phyloP scores from a whole-genome alignment of 2,113 vertebrate species.

The Colaptes auratus region DNA sequence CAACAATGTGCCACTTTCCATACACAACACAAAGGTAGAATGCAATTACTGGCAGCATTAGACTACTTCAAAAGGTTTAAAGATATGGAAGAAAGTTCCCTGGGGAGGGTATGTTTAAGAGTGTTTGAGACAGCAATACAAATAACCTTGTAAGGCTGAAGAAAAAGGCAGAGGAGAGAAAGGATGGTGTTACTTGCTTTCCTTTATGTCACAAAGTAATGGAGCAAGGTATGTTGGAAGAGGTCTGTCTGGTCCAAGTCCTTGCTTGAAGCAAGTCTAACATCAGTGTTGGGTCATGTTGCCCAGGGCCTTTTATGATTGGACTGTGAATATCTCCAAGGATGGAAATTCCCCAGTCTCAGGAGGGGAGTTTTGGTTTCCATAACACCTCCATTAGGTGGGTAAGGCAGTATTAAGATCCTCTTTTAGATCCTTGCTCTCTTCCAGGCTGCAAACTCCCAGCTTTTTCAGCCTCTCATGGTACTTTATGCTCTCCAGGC shows the following conservation, averaged over 20 bases:
- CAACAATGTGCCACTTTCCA: not conserved
- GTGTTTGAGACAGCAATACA: not conserved
- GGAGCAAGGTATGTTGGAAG: not conserved
- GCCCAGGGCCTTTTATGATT: not conserved
- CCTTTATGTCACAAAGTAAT: not conserved
- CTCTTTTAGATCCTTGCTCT: not conserved
- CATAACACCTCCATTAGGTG: not conserved
- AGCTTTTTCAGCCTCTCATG: not conserved
- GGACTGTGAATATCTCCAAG: not conserved
- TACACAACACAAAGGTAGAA: conserved; percentile 12
- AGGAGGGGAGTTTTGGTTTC: not conserved
- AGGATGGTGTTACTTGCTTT: not conserved
- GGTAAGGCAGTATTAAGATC: not conserved
- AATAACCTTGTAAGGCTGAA: not conserved
- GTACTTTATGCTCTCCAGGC: not conserved
- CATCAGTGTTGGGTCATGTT: not conserved
- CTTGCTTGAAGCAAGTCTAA: not conserved
- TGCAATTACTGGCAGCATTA: conserved; percentile 18
- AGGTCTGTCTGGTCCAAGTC: not conserved
- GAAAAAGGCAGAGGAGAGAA: not conserved
- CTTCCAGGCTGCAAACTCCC: not conserved
- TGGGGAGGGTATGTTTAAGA: not conserved
- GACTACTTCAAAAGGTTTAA: conserved; percentile 44
- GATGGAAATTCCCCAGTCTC: not conserved
- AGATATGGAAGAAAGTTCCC: not conserved